Evolutionary conservation across 2,113 vertebrate species (phyloP).

Genomic region (Myotis brandtii): DNA sequence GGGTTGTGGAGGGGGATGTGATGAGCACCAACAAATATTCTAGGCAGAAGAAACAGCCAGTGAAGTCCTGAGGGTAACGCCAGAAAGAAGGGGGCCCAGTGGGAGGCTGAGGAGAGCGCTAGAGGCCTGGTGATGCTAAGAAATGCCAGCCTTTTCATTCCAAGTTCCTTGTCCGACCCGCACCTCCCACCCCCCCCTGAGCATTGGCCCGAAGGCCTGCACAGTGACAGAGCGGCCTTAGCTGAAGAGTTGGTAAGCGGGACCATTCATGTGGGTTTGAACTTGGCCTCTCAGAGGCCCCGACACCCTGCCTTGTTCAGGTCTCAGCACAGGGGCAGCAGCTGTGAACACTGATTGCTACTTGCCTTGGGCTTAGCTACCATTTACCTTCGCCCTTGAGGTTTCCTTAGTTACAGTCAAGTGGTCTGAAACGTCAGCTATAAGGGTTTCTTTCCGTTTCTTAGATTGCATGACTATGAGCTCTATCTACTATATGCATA

Average conservation of each 20-base stretch:
- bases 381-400: neutral
- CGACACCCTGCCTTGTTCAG: too few species aligned
- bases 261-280: neutral
- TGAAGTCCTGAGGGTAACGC: neutral
- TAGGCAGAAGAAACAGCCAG: neutral
- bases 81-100: neutral
- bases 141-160: neutral
- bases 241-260: neutral
- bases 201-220: neutral
- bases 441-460: neutral
- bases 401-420: neutral
- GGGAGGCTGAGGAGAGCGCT: neutral
- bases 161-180: neutral
- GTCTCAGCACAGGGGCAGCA: neutral
- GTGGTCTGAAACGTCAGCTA: neutral
- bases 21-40: too few species aligned
- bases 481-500: neutral
- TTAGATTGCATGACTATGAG: neutral
- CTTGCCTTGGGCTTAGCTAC: neutral
- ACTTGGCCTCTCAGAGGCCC: neutral
- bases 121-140: neutral
- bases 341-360: neutral
- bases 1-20: neutral
- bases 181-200: fast-evolving
- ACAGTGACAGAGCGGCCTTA: neutral